These are phyloP conservation scores for Lampropteryx suffumata DNA, from an alignment of 2,888 invertebrate species.

Conservation along the genomic window DNA sequence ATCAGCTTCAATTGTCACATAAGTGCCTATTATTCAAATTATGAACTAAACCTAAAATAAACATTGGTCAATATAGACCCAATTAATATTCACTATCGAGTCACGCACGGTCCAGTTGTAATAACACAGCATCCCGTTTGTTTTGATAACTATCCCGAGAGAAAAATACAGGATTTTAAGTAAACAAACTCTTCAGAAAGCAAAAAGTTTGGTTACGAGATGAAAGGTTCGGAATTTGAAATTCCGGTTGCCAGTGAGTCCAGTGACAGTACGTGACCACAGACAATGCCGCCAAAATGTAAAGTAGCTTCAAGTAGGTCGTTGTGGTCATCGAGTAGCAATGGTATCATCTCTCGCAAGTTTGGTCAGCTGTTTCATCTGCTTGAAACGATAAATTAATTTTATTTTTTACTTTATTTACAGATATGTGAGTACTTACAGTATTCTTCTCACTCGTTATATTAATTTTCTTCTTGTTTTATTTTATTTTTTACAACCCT, in stretches of 20 bases:
- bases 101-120: slow-evolving; percentile 75
- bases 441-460: no score
- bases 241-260: slow-evolving; percentile 42
- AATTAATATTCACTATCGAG: slow-evolving; percentile 57
- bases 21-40: slow-evolving; percentile 6
- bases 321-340: slow-evolving; percentile 30
- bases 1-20: slow-evolving; percentile 2
- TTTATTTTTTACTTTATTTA: no score
- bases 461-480: no score
- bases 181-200: slow-evolving; percentile 19
- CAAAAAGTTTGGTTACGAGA: slow-evolving; percentile 16
- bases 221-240: slow-evolving; percentile 25
- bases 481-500: no score
- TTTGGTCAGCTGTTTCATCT: slow-evolving; percentile 55
- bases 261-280: slow-evolving; percentile 71
- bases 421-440: no score
- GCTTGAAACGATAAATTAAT: slow-evolving; percentile 3
- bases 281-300: slow-evolving; percentile 61
- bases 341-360: slow-evolving; percentile 54
- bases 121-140: slow-evolving; percentile 76
- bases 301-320: slow-evolving; percentile 34
- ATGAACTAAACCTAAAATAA: slow-evolving; percentile 10
- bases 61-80: slow-evolving; percentile 34
- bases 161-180: slow-evolving; percentile 44
- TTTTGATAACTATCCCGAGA: slow-evolving; percentile 49